phyloP scores from a whole-genome alignment of 2,797 vertebrate species.

The Gila robusta region DNA sequence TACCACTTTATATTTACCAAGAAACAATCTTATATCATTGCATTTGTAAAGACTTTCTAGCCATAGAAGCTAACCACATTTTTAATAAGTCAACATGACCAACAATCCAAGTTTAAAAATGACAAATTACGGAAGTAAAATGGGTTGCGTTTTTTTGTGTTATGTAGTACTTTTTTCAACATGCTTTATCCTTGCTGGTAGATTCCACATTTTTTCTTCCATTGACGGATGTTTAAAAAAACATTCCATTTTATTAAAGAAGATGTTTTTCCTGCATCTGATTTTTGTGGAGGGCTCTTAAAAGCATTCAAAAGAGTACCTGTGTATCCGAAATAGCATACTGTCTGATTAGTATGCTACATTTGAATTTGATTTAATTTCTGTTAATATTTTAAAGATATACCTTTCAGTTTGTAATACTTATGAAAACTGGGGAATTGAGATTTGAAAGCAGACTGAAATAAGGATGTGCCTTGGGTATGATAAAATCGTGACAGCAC shows the following conservation, averaged over 20 bases:
- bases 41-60: constrained; percentile 1
- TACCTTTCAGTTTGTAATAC: constrained; percentile 10
- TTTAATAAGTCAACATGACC: background rate
- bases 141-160: background rate
- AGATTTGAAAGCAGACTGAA: constrained; percentile 22
- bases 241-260: background rate
- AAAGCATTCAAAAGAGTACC: background rate
- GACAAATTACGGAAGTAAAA: background rate
- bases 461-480: background rate
- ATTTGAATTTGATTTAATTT: constrained; percentile 2
- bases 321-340: background rate
- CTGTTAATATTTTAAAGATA: background rate
- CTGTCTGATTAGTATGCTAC: background rate
- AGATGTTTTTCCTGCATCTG: background rate
- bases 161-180: background rate
- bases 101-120: background rate
- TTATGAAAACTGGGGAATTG: constrained; percentile 2
- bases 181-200: background rate
- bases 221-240: background rate
- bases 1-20: constrained; percentile 6
- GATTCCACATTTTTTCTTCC: background rate
- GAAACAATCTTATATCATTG: background rate
- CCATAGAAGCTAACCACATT: constrained; percentile 6
- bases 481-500: constrained; percentile 27
- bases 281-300: background rate